Evolutionary conservation across 23 tunicate species (phyloP).

Genomic region (Clavelina lepadiformis): DNA sequence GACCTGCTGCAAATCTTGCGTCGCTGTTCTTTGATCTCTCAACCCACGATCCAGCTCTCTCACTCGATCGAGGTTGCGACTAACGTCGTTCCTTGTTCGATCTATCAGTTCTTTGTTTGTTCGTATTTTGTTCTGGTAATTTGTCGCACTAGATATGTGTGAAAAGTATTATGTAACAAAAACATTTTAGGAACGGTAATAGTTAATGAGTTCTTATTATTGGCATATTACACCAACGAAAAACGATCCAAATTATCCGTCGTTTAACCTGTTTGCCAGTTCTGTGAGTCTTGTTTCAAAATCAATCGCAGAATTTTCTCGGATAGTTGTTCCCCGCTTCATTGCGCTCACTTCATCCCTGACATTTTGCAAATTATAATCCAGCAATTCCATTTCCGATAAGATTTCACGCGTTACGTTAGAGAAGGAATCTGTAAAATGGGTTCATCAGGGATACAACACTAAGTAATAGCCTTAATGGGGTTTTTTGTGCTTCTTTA

Average conservation of each 20-base stretch:
- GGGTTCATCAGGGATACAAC: too few relatives aligned
- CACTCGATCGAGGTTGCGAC: slow-evolving; percentile 12
- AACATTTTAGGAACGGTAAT: too few relatives aligned
- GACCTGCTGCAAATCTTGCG: slow-evolving; percentile 53
- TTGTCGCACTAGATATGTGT: slow-evolving; percentile 9
- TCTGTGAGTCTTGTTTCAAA: slow-evolving; percentile 29
- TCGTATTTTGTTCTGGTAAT: slow-evolving; percentile 11
- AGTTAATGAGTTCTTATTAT: too few relatives aligned
- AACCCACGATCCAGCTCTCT: slow-evolving; percentile 2
- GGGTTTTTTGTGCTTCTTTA: too few relatives aligned
- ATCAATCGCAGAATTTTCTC: slow-evolving; percentile 22
- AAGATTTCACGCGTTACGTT: slow-evolving; percentile 34
- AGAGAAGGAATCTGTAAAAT: slow-evolving; percentile 12
- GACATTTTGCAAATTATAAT: slow-evolving; percentile 8
- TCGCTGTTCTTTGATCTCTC: slow-evolving; percentile 20
- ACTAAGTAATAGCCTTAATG: too few relatives aligned
- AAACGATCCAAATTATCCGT: too few relatives aligned
- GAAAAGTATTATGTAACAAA: too few relatives aligned
- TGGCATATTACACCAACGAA: too few relatives aligned
- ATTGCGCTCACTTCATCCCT: slow-evolving; percentile 21
- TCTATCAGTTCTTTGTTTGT: slow-evolving; percentile 15
- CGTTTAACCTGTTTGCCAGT: slow-evolving; percentile 20
- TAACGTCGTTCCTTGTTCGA: slow-evolving; percentile 12
- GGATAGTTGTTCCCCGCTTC: slow-evolving; percentile 25
- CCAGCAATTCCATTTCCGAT: slow-evolving; percentile 17